These are phyloP conservation scores for Agrilus mali DNA, from an alignment of 2,888 invertebrate genomes.

Conservation along the genomic window DNA sequence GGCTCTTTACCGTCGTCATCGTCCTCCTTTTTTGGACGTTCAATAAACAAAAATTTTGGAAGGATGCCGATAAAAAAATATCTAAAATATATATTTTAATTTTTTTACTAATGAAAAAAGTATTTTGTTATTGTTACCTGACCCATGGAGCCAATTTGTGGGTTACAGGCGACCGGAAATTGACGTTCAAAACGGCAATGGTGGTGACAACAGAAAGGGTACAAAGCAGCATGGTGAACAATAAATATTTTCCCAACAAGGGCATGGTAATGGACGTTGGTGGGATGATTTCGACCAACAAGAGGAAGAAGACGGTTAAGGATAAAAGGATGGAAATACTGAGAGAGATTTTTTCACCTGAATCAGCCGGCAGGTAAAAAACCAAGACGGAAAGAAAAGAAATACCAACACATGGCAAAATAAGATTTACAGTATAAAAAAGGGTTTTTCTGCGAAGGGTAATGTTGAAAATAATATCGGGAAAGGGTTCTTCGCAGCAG, in stretches of 20 bases:
- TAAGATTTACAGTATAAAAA: constrained; percentile 95
- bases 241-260: constrained; percentile 78
- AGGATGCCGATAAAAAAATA: constrained; percentile 69
- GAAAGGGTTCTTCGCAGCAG: constrained; percentile 93
- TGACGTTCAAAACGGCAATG: constrained; percentile 86
- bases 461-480: constrained; percentile 96
- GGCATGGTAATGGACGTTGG: constrained; percentile 89
- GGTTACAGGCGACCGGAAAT: constrained; percentile 84
- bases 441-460: constrained; percentile 88
- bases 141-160: constrained; percentile 91
- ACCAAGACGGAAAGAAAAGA: constrained; percentile 93
- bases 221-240: constrained; percentile 91
- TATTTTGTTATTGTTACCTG: constrained; percentile 34
- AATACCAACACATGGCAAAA: constrained; percentile 94
- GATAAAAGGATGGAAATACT: constrained; percentile 90
- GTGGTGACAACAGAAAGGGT: constrained; percentile 88
- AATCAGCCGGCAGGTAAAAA: constrained; percentile 95
- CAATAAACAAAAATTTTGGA: constrained; percentile 77
- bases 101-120: too few relatives aligned
- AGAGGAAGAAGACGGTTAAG: constrained; percentile 85
- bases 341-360: constrained; percentile 94
- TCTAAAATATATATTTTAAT: too few relatives aligned
- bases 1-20: constrained; percentile 37
- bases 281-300: constrained; percentile 88
- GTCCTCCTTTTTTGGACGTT: constrained; percentile 73